These are phyloP conservation scores for Montipora capricornis DNA, from an alignment of 64 coral and sea anemone genomes.

Conservation along the genomic window DNA sequence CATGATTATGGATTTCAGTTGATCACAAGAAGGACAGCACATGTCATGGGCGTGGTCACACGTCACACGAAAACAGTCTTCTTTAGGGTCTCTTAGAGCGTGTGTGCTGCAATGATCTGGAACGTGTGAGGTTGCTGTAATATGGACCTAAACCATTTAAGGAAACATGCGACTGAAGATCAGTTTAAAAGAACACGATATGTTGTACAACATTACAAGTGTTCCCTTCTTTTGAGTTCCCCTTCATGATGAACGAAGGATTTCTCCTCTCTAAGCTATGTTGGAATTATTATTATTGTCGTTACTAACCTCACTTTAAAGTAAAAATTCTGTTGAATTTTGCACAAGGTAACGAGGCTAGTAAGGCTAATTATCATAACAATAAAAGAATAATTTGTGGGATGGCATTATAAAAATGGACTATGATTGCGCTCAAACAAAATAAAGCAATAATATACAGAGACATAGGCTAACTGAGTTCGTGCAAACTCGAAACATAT, in stretches of 20 bases:
- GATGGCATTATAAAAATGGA: too few species aligned
- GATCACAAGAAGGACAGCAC: not conserved
- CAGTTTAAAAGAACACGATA: not conserved
- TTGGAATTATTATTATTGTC: not conserved
- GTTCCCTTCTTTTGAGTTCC: not conserved
- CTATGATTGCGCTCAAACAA: too few species aligned
- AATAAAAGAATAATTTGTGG: too few species aligned
- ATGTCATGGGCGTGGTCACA: not conserved
- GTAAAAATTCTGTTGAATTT: not conserved
- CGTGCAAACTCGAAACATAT: not conserved
- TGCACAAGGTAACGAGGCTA: not conserved
- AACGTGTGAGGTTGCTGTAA: too few species aligned
- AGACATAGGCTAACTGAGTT: not conserved
- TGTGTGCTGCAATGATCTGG: conserved; percentile 8
- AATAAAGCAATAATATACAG: not conserved
- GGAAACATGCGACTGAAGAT: not conserved
- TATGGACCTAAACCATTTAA: conserved; percentile 11
- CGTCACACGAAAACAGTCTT: not conserved
- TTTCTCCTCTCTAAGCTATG: not conserved
- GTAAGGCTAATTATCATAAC: too few species aligned
- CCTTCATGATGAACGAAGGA: not conserved
- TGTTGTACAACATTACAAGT: not conserved
- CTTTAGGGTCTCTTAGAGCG: conserved; percentile 12
- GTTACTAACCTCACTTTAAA: not conserved
- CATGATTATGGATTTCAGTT: not conserved